These are phyloP conservation scores for Deilephila elpenor DNA, from an alignment of 2,888 invertebrate genomes.

Conservation along the genomic window DNA sequence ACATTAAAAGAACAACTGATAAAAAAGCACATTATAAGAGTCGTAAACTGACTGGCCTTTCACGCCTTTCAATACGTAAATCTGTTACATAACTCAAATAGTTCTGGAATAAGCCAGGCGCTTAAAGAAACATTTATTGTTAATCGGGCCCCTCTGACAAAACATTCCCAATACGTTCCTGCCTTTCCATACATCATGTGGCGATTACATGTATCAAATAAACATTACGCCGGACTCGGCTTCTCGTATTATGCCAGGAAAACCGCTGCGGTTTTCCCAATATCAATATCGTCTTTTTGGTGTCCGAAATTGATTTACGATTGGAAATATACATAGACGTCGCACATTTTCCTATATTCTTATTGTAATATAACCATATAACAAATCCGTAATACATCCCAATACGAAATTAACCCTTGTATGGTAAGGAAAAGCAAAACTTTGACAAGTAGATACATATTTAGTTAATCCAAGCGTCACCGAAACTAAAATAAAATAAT, in stretches of 20 bases:
- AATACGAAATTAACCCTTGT: no score
- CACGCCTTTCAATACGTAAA: background rate
- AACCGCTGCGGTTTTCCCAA: conserved; percentile 64
- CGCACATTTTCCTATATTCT: background rate
- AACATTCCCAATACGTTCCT: conserved; percentile 21
- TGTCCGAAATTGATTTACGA: conserved; percentile 46
- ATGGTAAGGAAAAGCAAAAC: no score
- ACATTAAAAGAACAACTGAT: no score
- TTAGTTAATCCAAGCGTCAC: no score
- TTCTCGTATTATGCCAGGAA: conserved; percentile 64
- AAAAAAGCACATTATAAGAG: background rate
- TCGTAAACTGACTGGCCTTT: background rate
- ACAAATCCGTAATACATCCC: background rate
- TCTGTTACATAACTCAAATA: background rate
- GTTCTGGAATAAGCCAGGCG: background rate
- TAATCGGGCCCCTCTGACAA: background rate
- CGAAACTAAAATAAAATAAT: no score
- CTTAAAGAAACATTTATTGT: conserved; percentile 2
- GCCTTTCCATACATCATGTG: conserved; percentile 76
- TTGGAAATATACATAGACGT: conserved; percentile 13
- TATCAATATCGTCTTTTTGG: conserved; percentile 68
- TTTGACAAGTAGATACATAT: no score
- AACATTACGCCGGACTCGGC: conserved; percentile 74
- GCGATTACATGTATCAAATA: conserved; percentile 82
- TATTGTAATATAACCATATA: background rate